These are phyloP conservation scores for Sipha maydis DNA, from an alignment of 2,888 invertebrate genomes.

Conservation along the genomic window DNA sequence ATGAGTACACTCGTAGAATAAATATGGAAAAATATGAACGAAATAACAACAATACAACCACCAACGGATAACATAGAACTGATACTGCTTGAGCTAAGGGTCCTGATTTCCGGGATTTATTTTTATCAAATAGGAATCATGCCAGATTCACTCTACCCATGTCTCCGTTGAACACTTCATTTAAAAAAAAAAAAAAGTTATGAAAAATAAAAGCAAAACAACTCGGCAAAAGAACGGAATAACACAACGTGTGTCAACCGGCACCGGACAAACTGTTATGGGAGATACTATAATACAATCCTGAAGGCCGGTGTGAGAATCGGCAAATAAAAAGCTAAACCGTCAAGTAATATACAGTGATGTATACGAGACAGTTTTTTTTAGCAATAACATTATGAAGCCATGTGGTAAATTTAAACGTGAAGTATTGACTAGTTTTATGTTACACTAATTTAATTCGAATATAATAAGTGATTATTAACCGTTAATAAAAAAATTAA, in stretches of 20 bases:
- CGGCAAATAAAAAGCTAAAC: constrained; percentile 56
- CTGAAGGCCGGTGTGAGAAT: constrained; percentile 55
- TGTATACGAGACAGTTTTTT: constrained; percentile 36
- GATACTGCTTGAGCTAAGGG: constrained; percentile 42
- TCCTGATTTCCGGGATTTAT: constrained; percentile 61
- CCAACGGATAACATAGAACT: constrained; percentile 47
- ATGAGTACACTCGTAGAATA: neutral
- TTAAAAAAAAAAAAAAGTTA: constrained; percentile 23
- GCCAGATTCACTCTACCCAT: constrained; percentile 51
- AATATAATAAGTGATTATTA: neutral
- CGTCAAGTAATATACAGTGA: neutral
- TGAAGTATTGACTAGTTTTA: constrained; percentile 1
- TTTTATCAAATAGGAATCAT: constrained; percentile 61
- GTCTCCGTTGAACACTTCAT: constrained; percentile 32
- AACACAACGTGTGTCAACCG: constrained; percentile 54
- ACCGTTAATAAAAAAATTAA: too few relatives aligned
- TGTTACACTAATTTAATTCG: neutral
- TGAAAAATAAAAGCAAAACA: constrained; percentile 9
- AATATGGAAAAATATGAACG: neutral
- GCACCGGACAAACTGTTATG: constrained; percentile 55
- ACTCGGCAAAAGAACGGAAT: constrained; percentile 23
- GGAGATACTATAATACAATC: constrained; percentile 46
- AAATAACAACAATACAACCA: constrained; percentile 47
- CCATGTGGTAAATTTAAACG: constrained; percentile 24
- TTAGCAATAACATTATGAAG: neutral